Percentiles rank a stretch among this genome's conserved stretches.
phyloP scores from a whole-genome alignment of 1,140 invertebrate species.

The Leguminivora glycinivorella region DNA sequence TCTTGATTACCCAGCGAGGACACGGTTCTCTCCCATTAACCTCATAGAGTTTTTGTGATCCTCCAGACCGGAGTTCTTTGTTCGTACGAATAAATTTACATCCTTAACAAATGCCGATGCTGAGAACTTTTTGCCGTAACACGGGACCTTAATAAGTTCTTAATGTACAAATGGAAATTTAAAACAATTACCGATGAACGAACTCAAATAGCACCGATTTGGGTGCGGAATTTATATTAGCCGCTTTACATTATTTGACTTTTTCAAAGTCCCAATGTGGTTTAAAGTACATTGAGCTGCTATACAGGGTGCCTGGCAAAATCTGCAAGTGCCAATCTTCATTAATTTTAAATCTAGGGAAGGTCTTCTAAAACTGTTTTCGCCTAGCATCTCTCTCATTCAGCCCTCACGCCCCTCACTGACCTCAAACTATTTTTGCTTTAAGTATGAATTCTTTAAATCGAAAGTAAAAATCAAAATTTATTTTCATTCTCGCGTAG shows the following conservation, averaged over 20 bases:
- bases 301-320: too few relatives aligned
- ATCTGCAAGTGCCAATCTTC: too few relatives aligned
- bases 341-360: too few relatives aligned
- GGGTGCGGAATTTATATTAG: background rate
- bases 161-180: constrained; percentile 57
- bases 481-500: too few relatives aligned
- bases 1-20: constrained; percentile 41
- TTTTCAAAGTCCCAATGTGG: background rate
- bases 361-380: too few relatives aligned
- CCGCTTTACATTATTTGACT: constrained; percentile 1
- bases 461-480: too few relatives aligned
- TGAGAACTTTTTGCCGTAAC: constrained; percentile 55
- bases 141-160: constrained; percentile 58
- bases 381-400: too few relatives aligned
- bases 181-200: constrained; percentile 48
- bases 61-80: constrained; percentile 48
- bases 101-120: constrained; percentile 59
- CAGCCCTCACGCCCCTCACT: too few relatives aligned
- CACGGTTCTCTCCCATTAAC: constrained; percentile 48
- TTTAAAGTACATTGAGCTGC: background rate
- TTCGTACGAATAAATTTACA: constrained; percentile 68
- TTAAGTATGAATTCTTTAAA: too few relatives aligned
- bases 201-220: background rate
- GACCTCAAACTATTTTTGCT: too few relatives aligned
- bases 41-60: constrained; percentile 58